Percentiles rank a stretch among this genome's conserved stretches.
Evolutionary conservation across 2,113 vertebrate species (phyloP).

Genomic region (Naja naja): DNA sequence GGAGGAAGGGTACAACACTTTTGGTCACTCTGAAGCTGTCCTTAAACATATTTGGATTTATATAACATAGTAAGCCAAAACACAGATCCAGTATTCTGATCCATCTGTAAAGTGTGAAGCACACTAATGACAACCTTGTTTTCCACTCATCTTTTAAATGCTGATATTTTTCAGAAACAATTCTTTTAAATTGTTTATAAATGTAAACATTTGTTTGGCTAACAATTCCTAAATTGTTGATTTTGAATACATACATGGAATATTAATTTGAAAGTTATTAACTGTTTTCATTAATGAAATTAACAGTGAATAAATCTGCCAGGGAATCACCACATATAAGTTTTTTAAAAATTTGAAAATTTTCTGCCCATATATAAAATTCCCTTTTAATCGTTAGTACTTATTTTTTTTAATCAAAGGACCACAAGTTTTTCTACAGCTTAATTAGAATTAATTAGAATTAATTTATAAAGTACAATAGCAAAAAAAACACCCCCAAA

Average conservation of each 20-base stretch:
- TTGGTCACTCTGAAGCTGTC: neutral
- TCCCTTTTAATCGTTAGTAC: neutral
- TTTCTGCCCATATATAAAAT: neutral
- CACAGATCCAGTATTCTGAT: neutral
- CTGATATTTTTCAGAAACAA: neutral
- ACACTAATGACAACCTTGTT: neutral
- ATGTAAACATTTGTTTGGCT: neutral
- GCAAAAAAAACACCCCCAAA: neutral
- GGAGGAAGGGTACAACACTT: neutral
- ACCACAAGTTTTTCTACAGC: neutral
- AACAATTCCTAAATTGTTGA: neutral
- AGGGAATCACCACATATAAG: neutral
- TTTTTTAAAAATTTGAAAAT: neutral
- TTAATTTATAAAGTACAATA: neutral
- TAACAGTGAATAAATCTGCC: neutral
- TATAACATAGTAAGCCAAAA: neutral
- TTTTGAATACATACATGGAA: neutral
- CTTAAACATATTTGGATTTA: neutral
- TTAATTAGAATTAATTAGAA: neutral
- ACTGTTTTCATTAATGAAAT: neutral
- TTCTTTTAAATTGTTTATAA: neutral
- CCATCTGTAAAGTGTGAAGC: neutral
- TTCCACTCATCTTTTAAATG: neutral
- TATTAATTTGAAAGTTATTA: neutral
- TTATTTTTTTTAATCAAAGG: neutral